Conservation (phyloP, 2,797 vertebrate genomes). For the Phalanger gymnotis region DNA sequence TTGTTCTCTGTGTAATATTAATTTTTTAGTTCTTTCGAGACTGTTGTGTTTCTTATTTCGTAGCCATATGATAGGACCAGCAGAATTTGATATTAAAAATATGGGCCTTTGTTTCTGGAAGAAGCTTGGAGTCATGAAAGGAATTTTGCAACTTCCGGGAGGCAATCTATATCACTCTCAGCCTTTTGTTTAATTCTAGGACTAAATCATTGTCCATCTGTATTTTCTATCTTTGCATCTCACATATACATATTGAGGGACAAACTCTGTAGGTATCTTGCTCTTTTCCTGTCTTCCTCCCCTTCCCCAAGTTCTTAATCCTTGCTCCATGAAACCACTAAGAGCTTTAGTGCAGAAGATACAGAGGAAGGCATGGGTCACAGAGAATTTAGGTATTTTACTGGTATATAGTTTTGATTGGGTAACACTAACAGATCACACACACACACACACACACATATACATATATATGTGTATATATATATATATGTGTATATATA, state of each 20-base stretch:
- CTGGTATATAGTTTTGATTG: neutral
- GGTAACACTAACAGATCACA: neutral
- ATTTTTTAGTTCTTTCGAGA: neutral
- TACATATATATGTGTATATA: too few species aligned
- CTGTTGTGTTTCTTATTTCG: neutral
- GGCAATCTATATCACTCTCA: neutral
- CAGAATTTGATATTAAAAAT: neutral
- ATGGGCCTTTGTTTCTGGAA: neutral
- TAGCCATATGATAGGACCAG: neutral
- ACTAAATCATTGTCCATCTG: neutral
- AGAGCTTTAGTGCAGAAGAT: neutral
- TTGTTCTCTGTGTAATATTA: neutral
- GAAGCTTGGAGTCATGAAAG: neutral
- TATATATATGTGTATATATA: neutral
- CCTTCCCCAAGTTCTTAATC: neutral
- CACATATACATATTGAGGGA: neutral
- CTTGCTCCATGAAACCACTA: neutral
- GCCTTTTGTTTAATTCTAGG: neutral
- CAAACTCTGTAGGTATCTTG: neutral
- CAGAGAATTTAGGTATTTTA: too few species aligned
- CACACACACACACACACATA: neutral
- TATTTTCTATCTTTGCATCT: neutral
- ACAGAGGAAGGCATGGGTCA: neutral
- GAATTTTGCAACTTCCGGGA: neutral
- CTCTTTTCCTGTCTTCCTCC: neutral